Base-by-base conservation (phyloP, 2,888 invertebrate genomes). In the Orchesella flavescens region DNA sequence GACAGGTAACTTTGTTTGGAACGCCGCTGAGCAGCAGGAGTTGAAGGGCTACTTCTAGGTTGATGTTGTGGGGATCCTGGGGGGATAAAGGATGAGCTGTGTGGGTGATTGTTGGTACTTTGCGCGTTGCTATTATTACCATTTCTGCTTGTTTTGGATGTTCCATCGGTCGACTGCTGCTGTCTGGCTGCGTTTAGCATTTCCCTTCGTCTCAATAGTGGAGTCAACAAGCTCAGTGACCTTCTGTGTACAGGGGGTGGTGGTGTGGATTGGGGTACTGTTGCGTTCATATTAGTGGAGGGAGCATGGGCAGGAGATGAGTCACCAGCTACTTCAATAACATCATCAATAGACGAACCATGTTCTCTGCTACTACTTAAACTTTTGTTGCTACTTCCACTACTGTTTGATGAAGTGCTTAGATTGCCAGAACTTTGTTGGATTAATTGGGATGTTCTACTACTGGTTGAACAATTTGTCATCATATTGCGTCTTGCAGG, bases 11-110 rank as follows among this genome's bases (percentile, higher is more conserved):
- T 95, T 73, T 95, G 92, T 89, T 94, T 94, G 86, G 92, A 93
- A 90, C 94, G 94, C 90, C 93, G 92, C 66, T 93, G 93, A 13
- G 84, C 82, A 7, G 93, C 94, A 72, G 94, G 95, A 78, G 93
- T 94, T 55, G 93, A 93, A 63, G 94, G 95, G n/a, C 93, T 94
- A 89, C 95, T 94, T 89, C 95, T 92, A 17, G 95, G 94, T 83
- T 94, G 91, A 87, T 95, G 89, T 43, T 87, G 87, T 1, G 88
- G 87, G 4, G 87, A 87, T 3, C 84, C 87, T 15, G 88, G 88
- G 24, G 88, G 87, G 44, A 88, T 86, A 66, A 86, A 88, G 34
- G 86, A 75, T 17, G 86, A 85, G 46, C 87, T 87, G 34, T 83
- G 83, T 17, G 83, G 83, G n/a, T 63, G 23, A 59, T 82, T 76